Base-by-base conservation (phyloP, 1,140 invertebrate species). In the Pissodes strobi region DNA sequence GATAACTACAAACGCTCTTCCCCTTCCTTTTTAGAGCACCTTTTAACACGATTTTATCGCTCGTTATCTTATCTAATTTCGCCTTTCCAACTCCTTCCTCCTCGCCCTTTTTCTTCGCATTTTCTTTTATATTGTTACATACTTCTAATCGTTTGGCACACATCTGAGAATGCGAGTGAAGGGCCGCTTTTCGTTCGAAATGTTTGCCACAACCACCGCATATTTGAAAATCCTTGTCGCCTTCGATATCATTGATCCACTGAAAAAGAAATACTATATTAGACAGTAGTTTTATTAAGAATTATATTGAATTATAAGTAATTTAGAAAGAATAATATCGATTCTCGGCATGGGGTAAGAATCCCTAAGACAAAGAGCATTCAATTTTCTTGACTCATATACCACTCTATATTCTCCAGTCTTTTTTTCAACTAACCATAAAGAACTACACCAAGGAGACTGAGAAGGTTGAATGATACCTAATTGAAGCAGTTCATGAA, bases 191-290 rank as follows among this genome's bases (percentile, higher is more conserved):
- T 1, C 86, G 80, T 69, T 89, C 87, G 72, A 89, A 89, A 17
- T 81, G 79, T 61, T 86, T 84, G 0, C 85, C 85, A 75, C 87
- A 89, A 27, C 84, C 85, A n/a, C 82, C 85, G 73, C 88, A 89
- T 34, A 82, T 81, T 43, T 85, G 84, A 10, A 83, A 67, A 57
- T 83, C 82, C 18, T 79, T 75, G 64, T 84, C 82, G 19, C 79
- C 78, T 71, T 87, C 83, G 67, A 85, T 75, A 67, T 84, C 82
- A 64, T 83, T 80, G 75, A 85, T 82, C 83, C 84, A 86, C 53
- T 83, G 80, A 80, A 85, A 71, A 66, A 71, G 19, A 60, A 48
- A 18, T 1, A n/a, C n/a, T n/a, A n/a, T n/a, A n/a, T n/a, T n/a
- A n/a, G n/a, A n/a, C n/a, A n/a, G n/a, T n/a, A n/a, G n/a, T n/a